Percentiles rank a stretch among this genome's conserved stretches.
Evolutionary conservation across 2,797 vertebrate genomes (phyloP).

Genomic region (Megaceryle alcyon): DNA sequence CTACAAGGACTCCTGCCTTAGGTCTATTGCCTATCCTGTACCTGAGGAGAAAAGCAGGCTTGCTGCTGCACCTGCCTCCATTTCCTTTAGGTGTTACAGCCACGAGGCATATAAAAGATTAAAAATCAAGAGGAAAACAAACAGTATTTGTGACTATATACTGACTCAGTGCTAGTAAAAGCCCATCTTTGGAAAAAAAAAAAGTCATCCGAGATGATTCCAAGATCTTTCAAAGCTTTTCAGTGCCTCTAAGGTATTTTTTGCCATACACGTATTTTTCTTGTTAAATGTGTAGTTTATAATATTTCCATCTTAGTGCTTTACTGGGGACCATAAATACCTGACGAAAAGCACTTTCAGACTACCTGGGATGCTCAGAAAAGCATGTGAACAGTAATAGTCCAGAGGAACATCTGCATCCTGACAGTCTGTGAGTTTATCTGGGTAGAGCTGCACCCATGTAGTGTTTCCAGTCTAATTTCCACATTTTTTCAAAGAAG

Average conservation of each 20-base stretch:
- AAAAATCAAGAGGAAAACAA: neutral
- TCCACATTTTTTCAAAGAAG: conserved; percentile 24
- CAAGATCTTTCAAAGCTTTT: neutral
- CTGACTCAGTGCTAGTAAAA: neutral
- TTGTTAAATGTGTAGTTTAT: neutral
- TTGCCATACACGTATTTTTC: neutral
- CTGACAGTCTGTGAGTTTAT: conserved; percentile 36
- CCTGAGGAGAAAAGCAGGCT: neutral
- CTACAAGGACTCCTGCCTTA: neutral
- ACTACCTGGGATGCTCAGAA: conserved; percentile 19
- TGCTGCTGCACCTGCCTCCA: neutral
- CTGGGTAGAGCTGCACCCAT: neutral
- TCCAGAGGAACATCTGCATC: conserved; percentile 40
- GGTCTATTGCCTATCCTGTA: neutral
- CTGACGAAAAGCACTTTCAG: neutral
- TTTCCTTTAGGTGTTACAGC: neutral
- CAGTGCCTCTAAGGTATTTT: neutral
- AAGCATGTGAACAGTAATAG: neutral
- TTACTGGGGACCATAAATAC: conserved; percentile 28
- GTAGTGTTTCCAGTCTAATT: conserved; percentile 41
- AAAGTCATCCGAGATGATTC: neutral
- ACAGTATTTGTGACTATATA: neutral
- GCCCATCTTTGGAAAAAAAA: accelerated
- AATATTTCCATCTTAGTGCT: conserved; percentile 6
- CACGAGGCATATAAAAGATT: neutral